A percentile compares a stretch with the other conserved stretches of the same genome.
These are phyloP conservation scores for Rhinopomastus cyanomelas DNA, from an alignment of 2,113 vertebrate species.

Conservation along the genomic window DNA sequence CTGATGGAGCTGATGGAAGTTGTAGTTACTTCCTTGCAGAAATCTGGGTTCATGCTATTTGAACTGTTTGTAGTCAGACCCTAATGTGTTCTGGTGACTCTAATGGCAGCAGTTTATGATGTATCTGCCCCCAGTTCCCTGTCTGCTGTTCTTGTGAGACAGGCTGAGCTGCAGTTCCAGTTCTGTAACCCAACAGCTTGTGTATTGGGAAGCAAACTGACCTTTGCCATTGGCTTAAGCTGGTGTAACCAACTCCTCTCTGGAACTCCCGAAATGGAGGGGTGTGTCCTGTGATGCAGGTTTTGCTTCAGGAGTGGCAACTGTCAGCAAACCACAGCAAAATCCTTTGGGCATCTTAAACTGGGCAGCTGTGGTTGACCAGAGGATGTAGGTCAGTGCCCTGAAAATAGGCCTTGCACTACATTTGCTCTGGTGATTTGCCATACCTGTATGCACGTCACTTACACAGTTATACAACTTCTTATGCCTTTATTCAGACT, in stretches of 20 bases:
- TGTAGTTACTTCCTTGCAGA: background rate
- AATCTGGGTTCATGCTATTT: background rate
- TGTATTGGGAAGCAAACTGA: rapidly evolving
- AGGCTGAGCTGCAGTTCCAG: background rate
- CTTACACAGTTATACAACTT: background rate
- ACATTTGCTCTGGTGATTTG: background rate
- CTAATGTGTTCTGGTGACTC: background rate
- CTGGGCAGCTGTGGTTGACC: background rate
- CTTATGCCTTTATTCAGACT: background rate
- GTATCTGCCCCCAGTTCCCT: background rate
- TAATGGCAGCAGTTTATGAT: background rate
- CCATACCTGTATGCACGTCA: background rate
- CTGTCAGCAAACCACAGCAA: background rate
- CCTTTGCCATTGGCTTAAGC: background rate
- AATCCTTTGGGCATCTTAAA: background rate
- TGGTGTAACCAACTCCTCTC: background rate
- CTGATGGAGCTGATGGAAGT: rapidly evolving
- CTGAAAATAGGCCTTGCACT: background rate
- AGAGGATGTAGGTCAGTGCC: background rate
- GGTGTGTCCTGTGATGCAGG: background rate
- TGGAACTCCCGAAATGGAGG: background rate
- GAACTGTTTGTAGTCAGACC: no score
- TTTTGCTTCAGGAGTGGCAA: background rate
- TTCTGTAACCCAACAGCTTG: background rate
- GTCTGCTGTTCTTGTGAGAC: background rate